These are phyloP conservation scores for Eulithis testata DNA, from an alignment of 2,888 invertebrate genomes.

Conservation along the genomic window DNA sequence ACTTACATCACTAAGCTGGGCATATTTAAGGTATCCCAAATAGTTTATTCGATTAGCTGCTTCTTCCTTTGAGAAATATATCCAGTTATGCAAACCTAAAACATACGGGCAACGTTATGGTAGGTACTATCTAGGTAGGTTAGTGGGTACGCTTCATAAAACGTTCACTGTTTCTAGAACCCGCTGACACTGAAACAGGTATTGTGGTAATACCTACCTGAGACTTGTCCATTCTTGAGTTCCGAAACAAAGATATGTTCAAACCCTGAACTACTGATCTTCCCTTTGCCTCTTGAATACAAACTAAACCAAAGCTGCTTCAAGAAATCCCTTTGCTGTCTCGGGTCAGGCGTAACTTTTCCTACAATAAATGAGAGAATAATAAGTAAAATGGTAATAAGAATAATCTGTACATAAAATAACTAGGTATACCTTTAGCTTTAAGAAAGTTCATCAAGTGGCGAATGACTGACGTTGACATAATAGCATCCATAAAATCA, in stretches of 20 bases:
- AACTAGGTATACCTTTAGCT: slow-evolving; percentile 75
- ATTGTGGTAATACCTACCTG: slow-evolving; percentile 57
- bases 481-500: slow-evolving; percentile 90
- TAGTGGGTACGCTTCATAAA: too few relatives aligned
- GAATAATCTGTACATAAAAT: too few relatives aligned
- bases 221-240: slow-evolving; percentile 90
- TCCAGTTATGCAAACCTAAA: slow-evolving; percentile 95
- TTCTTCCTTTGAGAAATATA: slow-evolving; percentile 93
- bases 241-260: slow-evolving; percentile 97
- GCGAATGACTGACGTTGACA: slow-evolving; percentile 91
- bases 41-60: slow-evolving; percentile 88
- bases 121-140: too few relatives aligned
- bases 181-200: too few relatives aligned
- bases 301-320: slow-evolving; percentile 92
- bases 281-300: slow-evolving; percentile 91
- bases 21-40: slow-evolving; percentile 90
- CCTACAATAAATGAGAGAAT: slow-evolving; percentile 65
- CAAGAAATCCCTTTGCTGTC: slow-evolving; percentile 89
- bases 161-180: too few relatives aligned
- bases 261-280: slow-evolving; percentile 94
- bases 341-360: slow-evolving; percentile 86
- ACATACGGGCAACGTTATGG: slow-evolving; percentile 19
- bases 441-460: slow-evolving; percentile 88
- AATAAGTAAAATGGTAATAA: too few relatives aligned
- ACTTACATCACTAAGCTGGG: slow-evolving; percentile 89